Evolutionary conservation across 1,140 invertebrate genomes (phyloP), one percentile per base, ranked within the genome.

Genomic region (Drosophila subpulchrella): DNA sequence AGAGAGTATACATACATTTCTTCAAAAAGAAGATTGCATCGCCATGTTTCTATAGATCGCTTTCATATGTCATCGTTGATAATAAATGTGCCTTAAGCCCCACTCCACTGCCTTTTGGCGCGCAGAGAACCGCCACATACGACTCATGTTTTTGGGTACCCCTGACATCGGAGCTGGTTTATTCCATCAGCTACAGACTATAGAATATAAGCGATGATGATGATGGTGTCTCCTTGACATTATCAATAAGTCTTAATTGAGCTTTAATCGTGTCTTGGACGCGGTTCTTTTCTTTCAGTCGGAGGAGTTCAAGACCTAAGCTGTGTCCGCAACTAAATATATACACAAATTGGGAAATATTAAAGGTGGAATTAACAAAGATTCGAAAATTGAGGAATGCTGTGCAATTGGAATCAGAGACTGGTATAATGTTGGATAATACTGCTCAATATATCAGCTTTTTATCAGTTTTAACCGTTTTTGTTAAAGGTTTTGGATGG

Each of bases 261-360:
- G 78, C 81, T 81, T 75, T 81, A 85, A 85, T 81, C 82, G 80
- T 84, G 81, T 85, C 81, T 81, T 85, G 81, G 81, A 44, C 81
- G 72, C 57, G n/a, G 53, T 34, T 75, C 48, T 46, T 41, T 47
- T 57, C 59, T 56, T 34, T 44, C 36, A 53, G 38, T 78, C 57
- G 46, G 42, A 61, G 39, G 30, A 32, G 60, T 46, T 75, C 51
- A 65, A 36, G 32, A 39, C 34, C 27, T 36, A 0, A 15, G 47
- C 27, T 4, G 1, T 48, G 27, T 30, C n/a, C n/a, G n/a, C n/a
- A n/a, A n/a, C n/a, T n/a, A n/a, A n/a, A n/a, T n/a, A 17, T 7
- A 17, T 15, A 42, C 42, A 20, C 20, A 20, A 44, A 20, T 44
- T 44, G 42, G 5, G 17, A 44, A 44, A 44, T 44, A 20, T 20